Conservation (phyloP, 1,140 invertebrate genomes). For the Drosophila ogumai region DNA sequence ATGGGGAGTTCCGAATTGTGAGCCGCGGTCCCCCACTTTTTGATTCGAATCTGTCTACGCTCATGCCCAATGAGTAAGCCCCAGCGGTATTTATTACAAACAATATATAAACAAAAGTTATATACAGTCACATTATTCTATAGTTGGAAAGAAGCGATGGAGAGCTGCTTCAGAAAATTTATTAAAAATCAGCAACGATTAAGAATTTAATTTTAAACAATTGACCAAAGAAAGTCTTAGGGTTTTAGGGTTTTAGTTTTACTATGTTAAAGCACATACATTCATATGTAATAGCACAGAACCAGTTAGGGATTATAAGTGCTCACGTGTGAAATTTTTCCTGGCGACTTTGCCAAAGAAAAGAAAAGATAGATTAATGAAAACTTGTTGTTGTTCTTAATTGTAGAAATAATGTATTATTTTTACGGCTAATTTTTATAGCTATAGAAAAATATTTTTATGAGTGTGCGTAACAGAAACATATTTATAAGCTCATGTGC, state of each 20-base stretch:
- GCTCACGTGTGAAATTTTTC: no score
- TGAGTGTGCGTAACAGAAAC: background rate
- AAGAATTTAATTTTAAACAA: background rate
- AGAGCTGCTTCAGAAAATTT: background rate
- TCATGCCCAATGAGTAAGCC: constrained; percentile 29
- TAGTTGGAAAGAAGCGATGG: background rate
- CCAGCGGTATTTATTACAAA: constrained; percentile 6
- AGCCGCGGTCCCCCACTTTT: constrained; percentile 1
- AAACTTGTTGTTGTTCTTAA: no score
- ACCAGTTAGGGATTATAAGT: no score
- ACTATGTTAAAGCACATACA: no score
- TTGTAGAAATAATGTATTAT: no score
- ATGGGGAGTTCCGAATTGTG: constrained; percentile 15
- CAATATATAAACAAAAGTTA: constrained; percentile 5
- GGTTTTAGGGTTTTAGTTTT: no score
- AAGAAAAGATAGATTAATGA: no score
- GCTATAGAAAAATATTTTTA: no score
- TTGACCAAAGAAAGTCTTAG: background rate
- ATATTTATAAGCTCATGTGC: constrained; percentile 4
- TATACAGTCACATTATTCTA: background rate
- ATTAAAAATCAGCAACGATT: background rate
- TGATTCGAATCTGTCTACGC: constrained; percentile 16
- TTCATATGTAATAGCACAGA: no score
- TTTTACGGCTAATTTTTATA: no score
- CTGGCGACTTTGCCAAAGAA: no score